Evolutionary conservation across 2,797 vertebrate species (phyloP).

Genomic region (Craterocephalus amniculus): DNA sequence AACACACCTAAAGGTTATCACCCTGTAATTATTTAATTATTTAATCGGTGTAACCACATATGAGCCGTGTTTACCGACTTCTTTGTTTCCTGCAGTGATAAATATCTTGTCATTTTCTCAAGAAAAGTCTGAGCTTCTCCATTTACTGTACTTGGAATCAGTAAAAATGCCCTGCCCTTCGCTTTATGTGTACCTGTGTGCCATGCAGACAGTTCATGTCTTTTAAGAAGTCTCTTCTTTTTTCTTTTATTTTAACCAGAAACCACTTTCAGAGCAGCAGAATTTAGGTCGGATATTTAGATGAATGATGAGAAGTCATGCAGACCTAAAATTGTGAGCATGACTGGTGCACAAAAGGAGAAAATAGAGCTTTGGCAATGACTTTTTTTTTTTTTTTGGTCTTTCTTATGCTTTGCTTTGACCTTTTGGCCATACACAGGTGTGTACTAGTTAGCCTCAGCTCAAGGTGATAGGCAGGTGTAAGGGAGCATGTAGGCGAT

Average conservation of each 20-base stretch:
- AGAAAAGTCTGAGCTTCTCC: background rate
- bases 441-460: conserved; percentile 30
- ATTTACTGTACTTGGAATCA: no score
- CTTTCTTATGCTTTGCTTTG: background rate
- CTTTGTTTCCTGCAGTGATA: background rate
- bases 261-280: conserved; percentile 4
- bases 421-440: conserved; percentile 14
- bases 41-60: background rate
- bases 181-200: background rate
- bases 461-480: conserved; percentile 54
- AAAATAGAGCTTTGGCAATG: background rate
- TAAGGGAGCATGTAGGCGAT: conserved; percentile 49
- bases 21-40: background rate
- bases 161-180: background rate
- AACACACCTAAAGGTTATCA: conserved; percentile 1
- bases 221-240: background rate
- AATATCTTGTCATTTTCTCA: background rate
- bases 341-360: background rate
- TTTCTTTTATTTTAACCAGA: no score
- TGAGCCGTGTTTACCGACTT: background rate
- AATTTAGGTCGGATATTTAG: conserved; percentile 19
- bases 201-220: background rate
- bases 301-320: conserved; percentile 1
- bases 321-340: background rate
- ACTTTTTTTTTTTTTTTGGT: background rate